Evolutionary conservation across 2,113 vertebrate genomes (phyloP), one percentile per base, ranked within the genome.

Genomic region (Lethenteron reissneri): DNA sequence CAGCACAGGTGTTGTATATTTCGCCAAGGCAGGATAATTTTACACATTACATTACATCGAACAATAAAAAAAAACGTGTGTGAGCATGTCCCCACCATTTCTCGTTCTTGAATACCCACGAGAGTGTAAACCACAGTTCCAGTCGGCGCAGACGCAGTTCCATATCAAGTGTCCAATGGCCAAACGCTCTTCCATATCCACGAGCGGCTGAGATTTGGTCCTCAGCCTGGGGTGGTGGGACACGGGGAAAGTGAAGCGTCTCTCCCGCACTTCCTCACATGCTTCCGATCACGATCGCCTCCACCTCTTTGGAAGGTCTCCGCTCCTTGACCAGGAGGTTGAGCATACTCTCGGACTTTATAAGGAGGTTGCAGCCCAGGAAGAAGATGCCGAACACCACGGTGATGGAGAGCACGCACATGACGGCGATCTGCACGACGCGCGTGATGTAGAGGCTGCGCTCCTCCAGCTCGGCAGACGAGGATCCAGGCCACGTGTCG

Each of bases 331-430:
- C 92, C 76, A 97, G 77, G 78, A 96, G 96, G 88, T 96, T 95
- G 74, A 97, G 89, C 90, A 96, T 97, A 9, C 92, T 90, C 75
- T 97, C 92, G 8, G 92, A 97, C 80, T 96, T 97, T 81, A 97
- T 95, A 77, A 97, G 90, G 6, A 97, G 87, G 79, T 97, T 97
- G 80, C 92, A 97, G 73, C 92, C 92, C 58, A 97, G 79, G 78
- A 97, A 96, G 81, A 97, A 96, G 75, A 96, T 95, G 78, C 92
- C 91, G 76, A 97, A 97, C 9, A 90, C 89, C 72, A 96, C 92
- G 8, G 92, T 97, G 80, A 97, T 89, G 58, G 92, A 94, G 3
- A 97, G 81, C 11, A 97, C 92, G 75, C 92, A 97, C 92, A 97
- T 94, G 77, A 97, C 92, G 2, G 92, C 91, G 77, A 97, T 96